Evolutionary conservation across 2,797 vertebrate genomes (phyloP).

Genomic region (Girardinus metallicus): DNA sequence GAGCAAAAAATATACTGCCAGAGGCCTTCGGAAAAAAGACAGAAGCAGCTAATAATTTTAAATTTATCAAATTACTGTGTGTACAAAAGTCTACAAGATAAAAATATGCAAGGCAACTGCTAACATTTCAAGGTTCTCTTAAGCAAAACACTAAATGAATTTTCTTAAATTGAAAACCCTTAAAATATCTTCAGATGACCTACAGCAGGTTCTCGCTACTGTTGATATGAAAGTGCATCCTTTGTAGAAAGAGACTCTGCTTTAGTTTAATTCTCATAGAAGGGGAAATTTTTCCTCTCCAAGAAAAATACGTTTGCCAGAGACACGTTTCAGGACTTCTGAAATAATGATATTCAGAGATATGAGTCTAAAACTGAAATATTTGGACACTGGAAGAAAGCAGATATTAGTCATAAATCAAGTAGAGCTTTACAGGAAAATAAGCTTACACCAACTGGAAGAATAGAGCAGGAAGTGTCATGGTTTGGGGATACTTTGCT

Average conservation of each 20-base stretch:
- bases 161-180: not conserved
- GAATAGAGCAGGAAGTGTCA: not conserved
- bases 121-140: not conserved
- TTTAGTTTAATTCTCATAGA: not conserved
- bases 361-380: not conserved
- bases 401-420: not conserved
- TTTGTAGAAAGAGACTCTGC: not conserved
- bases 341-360: not conserved
- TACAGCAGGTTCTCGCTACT: no score
- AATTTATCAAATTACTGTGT: not conserved
- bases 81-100: not conserved
- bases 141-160: not conserved
- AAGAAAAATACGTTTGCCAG: not conserved
- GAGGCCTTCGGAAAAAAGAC: not conserved
- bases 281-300: not conserved
- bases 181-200: no score
- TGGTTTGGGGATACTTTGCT: not conserved
- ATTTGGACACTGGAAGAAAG: not conserved
- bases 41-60: not conserved
- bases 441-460: not conserved
- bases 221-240: not conserved
- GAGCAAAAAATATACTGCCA: not conserved
- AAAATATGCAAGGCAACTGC: not conserved
- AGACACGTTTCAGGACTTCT: not conserved
- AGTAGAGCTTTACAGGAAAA: not conserved